Evolutionary conservation across 2,888 invertebrate genomes (phyloP).

Genomic region (Lasioglossum marginatum): DNA sequence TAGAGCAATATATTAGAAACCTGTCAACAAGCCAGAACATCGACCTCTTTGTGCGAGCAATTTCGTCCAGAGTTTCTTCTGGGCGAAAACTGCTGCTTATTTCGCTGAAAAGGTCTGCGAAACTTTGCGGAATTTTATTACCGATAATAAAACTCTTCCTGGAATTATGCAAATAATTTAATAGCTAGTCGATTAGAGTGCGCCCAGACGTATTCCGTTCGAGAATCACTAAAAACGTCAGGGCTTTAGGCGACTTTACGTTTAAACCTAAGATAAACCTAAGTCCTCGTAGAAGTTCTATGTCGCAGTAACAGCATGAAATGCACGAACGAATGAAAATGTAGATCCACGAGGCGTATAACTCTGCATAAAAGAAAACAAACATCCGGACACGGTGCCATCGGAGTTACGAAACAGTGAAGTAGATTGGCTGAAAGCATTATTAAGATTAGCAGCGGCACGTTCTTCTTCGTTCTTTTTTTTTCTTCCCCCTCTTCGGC

Average conservation of each 20-base stretch:
- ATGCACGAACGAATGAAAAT: conserved; percentile 40
- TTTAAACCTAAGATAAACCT: background rate
- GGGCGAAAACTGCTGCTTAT: background rate
- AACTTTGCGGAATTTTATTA: background rate
- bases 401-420: conserved; percentile 23
- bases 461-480: conserved; percentile 49
- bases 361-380: conserved; percentile 26
- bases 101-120: background rate
- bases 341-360: conserved; percentile 43
- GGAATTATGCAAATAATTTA: background rate
- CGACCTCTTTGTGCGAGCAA: background rate
- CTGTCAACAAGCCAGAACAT: background rate
- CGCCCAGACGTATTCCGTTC: background rate
- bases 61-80: background rate
- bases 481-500: conserved; percentile 33
- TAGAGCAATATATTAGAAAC: conserved; percentile 1
- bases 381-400: conserved; percentile 3
- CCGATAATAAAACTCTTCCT: background rate
- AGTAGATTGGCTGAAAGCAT: conserved; percentile 65
- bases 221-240: background rate
- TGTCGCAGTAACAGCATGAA: background rate
- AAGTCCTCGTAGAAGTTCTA: background rate
- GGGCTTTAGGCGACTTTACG: background rate
- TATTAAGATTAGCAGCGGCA: conserved; percentile 68
- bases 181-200: background rate